Evolutionary conservation across 2,797 vertebrate species (phyloP).

Genomic region (Taeniopygia guttata): DNA sequence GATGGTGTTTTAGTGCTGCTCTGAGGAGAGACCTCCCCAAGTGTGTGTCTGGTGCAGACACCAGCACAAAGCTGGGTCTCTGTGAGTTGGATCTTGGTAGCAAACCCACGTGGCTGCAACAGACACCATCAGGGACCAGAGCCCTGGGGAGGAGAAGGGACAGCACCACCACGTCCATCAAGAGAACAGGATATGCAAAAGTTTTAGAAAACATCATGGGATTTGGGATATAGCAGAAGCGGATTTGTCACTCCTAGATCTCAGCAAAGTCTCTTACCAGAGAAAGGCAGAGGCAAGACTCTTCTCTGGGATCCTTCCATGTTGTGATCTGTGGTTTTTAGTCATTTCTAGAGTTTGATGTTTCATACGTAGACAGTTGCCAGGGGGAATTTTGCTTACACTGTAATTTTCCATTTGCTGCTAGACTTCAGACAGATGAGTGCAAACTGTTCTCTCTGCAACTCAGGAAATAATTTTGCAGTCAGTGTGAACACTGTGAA

Average conservation of each 20-base stretch:
- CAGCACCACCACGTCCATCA: rapidly evolving
- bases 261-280: neutral
- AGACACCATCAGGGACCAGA: neutral
- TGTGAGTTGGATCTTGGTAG: neutral
- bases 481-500: conserved; percentile 26
- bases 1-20: neutral
- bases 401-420: conserved; percentile 43
- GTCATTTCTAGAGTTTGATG: neutral
- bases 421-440: conserved; percentile 40
- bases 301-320: neutral
- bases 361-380: conserved; percentile 25
- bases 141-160: neutral
- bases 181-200: neutral
- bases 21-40: neutral
- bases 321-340: neutral
- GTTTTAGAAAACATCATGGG: rapidly evolving
- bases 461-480: conserved; percentile 54
- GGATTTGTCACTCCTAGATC: neutral
- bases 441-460: conserved; percentile 47
- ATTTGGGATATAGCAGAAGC: neutral
- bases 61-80: neutral
- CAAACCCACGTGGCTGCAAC: neutral
- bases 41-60: neutral
- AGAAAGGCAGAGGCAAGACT: neutral
- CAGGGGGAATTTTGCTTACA: conserved; percentile 46